A percentile compares a stretch with the other conserved stretches of the same genome.
Evolutionary conservation across 1,140 invertebrate species (phyloP).

Genomic region (Cataglyphis hispanica): DNA sequence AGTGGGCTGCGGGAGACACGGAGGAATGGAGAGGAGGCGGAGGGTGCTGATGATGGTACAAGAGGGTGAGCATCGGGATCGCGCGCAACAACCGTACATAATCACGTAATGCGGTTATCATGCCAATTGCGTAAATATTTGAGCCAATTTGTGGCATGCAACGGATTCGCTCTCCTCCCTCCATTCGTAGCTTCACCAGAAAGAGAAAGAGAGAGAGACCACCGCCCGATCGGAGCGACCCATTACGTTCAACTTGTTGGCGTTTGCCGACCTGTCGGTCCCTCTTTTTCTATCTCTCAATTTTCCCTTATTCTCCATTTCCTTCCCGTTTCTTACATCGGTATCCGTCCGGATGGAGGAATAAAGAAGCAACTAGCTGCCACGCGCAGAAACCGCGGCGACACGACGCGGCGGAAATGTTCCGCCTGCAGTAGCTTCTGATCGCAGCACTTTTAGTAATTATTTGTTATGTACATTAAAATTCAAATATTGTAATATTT

Average conservation of each 20-base stretch:
- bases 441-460: slow-evolving; percentile 30
- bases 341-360: slow-evolving; percentile 1
- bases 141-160: slow-evolving; percentile 84
- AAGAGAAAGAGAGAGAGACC: slow-evolving; percentile 49
- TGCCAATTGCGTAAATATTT: slow-evolving; percentile 86
- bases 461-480: slow-evolving; percentile 2
- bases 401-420: slow-evolving; percentile 30
- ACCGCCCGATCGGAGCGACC: slow-evolving; percentile 71
- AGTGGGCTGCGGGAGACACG: slow-evolving; percentile 18
- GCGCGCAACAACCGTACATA: slow-evolving; percentile 83
- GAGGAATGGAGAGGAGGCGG: slow-evolving; percentile 55
- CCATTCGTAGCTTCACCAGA: slow-evolving; percentile 61
- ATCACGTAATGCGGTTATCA: slow-evolving; percentile 85
- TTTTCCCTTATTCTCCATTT: slow-evolving; percentile 66
- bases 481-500: not conserved
- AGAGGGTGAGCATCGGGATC: slow-evolving; percentile 79
- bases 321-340: not conserved
- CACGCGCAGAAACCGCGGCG: slow-evolving; percentile 52
- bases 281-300: slow-evolving; percentile 24
- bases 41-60: slow-evolving; percentile 73
- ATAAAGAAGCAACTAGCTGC: slow-evolving; percentile 41
- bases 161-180: slow-evolving; percentile 74
- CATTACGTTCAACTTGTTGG: slow-evolving; percentile 75
- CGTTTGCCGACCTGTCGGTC: slow-evolving; percentile 60
- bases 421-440: slow-evolving; percentile 50